Evolutionary conservation across 2,113 vertebrate genomes (phyloP), one percentile per base, ranked within the genome.

Genomic region (Hippocampus abdominalis): DNA sequence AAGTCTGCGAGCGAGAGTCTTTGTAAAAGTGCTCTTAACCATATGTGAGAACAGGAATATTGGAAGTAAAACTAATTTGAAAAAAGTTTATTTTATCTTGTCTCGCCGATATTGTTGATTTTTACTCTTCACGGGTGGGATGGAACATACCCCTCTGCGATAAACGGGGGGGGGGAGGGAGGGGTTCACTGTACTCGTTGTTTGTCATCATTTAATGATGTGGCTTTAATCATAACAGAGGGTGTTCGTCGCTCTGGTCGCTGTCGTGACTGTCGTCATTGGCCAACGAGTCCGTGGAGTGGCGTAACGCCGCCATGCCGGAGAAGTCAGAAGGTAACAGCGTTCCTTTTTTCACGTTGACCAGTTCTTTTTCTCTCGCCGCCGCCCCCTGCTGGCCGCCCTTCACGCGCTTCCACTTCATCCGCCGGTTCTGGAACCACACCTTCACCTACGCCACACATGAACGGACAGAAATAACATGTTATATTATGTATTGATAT

Each of bases 321-420:
- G 96, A 95, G 64, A 98, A 95, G 92, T 98, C 96, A 0, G 96
- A 96, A 0, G 96, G 97, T 69, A 97, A 94, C 80, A 98, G 86
- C 0, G 96, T 96, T 75, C 96, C 97, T 78, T 99, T 99, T 92
- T 96, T 97, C 89, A 98, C 96, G 48, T 98, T 98, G 79, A 94
- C 95, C 89, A 98, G 94, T 94, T 99, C 97, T 86, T 97, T 98
- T 85, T 99, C 96, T 27, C 96, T 92, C 4, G 95, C 96, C 0
- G 95, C 94, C 3, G 95, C 95, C 53, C 97, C 97, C 89, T 98
- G 96, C 88, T 99, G 97, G 27, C 96, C 97, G 40, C 96, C 96
- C 87, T 99, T 99, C 80, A 99, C 97, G 53, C 97, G 88, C 84
- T 99, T 99, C 97, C 97, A 99, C 88, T 99, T 99, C 97, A 99